A percentile compares a stretch with the other conserved stretches of the same genome.
These are phyloP conservation scores for Tyria jacobaeae DNA, from an alignment of 2,888 invertebrate genomes.

Conservation along the genomic window DNA sequence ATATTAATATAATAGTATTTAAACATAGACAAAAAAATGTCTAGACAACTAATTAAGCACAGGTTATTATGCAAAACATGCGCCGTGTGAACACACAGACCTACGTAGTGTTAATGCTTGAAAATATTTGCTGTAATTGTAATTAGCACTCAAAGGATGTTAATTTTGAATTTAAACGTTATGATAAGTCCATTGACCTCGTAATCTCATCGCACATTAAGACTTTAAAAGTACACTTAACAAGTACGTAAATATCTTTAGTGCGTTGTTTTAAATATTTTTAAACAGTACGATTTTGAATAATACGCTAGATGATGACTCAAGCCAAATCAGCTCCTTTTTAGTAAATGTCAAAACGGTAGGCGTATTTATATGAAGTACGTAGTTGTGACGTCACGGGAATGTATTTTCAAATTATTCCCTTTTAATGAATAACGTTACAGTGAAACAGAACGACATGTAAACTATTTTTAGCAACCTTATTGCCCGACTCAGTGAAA, in stretches of 20 bases:
- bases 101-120: neutral
- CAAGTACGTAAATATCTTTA: neutral
- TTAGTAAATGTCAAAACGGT: too few species aligned
- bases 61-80: slow-evolving; percentile 1
- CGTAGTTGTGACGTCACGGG: too few species aligned
- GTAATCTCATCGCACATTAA: neutral
- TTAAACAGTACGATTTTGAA: too few species aligned
- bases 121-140: slow-evolving; percentile 1
- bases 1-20: slow-evolving; percentile 1
- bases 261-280: too few species aligned
- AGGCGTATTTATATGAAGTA: too few species aligned
- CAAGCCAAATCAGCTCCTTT: too few species aligned
- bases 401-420: too few species aligned
- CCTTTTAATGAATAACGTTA: too few species aligned
- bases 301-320: too few species aligned
- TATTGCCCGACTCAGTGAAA: too few species aligned
- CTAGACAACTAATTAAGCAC: slow-evolving; percentile 6
- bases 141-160: slow-evolving; percentile 4
- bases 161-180: neutral
- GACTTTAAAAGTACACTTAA: neutral
- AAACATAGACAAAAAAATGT: neutral
- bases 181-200: neutral
- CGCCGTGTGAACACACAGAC: neutral
- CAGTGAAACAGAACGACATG: too few species aligned
- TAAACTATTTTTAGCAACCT: too few species aligned